These are phyloP conservation scores for Pollimyrus isidori DNA, from an alignment of 2,113 vertebrate genomes.

Conservation along the genomic window DNA sequence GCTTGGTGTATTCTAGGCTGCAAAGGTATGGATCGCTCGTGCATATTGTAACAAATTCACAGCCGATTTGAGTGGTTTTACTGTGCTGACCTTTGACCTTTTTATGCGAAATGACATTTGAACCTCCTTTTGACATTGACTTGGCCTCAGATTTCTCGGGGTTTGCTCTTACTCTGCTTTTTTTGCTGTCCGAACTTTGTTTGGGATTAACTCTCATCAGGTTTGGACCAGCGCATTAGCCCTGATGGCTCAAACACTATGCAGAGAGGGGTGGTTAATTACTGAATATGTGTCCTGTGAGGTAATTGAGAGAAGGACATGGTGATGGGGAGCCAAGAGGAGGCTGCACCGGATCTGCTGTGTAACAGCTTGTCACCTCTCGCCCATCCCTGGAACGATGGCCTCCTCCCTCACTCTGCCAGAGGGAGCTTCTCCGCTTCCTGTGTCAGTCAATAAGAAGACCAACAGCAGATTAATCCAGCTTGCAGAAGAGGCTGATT, in stretches of 20 bases:
- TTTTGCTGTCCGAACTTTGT: neutral
- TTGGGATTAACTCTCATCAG: neutral
- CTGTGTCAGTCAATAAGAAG: slow-evolving; percentile 62
- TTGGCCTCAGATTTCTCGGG: neutral
- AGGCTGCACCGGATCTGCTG: slow-evolving; percentile 26
- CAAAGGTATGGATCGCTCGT: neutral
- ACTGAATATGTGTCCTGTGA: slow-evolving; percentile 27
- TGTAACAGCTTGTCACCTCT: neutral
- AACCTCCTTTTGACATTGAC: neutral
- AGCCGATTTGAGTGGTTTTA: neutral
- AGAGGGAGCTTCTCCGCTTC: slow-evolving; percentile 39
- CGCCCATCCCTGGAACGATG: neutral
- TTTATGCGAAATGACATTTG: neutral
- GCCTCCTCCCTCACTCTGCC: slow-evolving; percentile 12
- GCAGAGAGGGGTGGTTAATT: neutral
- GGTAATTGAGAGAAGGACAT: neutral
- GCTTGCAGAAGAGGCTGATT: slow-evolving; percentile 53
- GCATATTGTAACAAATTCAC: neutral
- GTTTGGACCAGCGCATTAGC: neutral
- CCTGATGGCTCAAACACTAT: neutral
- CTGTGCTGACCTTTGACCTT: neutral
- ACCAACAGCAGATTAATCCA: slow-evolving; percentile 71
- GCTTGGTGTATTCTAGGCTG: neutral
- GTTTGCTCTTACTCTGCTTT: neutral
- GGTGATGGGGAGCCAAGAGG: neutral